Percentiles rank a stretch among this genome's conserved stretches.
Evolutionary conservation across 2,888 invertebrate genomes (phyloP).

Genomic region (Xylota sylvarum): DNA sequence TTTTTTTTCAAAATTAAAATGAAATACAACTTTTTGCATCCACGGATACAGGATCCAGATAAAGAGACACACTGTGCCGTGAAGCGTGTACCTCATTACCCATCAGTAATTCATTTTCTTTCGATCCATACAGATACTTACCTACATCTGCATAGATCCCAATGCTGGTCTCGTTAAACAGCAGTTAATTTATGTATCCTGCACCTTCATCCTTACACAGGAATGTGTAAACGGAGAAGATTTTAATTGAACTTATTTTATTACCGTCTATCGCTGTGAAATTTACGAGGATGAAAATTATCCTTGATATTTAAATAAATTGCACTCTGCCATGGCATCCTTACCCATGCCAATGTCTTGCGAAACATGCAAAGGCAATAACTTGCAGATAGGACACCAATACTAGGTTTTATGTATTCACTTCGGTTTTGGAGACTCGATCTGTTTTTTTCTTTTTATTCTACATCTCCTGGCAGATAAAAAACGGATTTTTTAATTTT

Average conservation of each 20-base stretch:
- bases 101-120: constrained; percentile 75
- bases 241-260: constrained; percentile 77
- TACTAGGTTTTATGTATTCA: constrained; percentile 43
- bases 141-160: constrained; percentile 17
- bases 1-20: constrained; percentile 54
- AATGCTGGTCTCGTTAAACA: constrained; percentile 37
- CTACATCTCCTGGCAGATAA: constrained; percentile 46
- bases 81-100: constrained; percentile 74
- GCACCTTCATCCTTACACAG: constrained; percentile 27
- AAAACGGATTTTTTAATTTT: constrained; percentile 72
- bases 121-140: constrained; percentile 46
- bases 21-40: constrained; percentile 72
- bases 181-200: constrained; percentile 53
- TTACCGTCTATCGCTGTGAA: constrained; percentile 71
- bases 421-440: constrained; percentile 27
- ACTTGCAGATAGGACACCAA: constrained; percentile 47
- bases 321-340: constrained; percentile 70
- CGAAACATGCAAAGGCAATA: constrained; percentile 64
- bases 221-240: constrained; percentile 63
- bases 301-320: constrained; percentile 75
- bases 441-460: constrained; percentile 20
- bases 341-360: constrained; percentile 13
- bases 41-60: constrained; percentile 62
- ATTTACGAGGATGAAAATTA: constrained; percentile 72
- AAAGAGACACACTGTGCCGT: constrained; percentile 64